phyloP scores from a whole-genome alignment of 2,888 invertebrate species.

The Halictus ligatus region DNA sequence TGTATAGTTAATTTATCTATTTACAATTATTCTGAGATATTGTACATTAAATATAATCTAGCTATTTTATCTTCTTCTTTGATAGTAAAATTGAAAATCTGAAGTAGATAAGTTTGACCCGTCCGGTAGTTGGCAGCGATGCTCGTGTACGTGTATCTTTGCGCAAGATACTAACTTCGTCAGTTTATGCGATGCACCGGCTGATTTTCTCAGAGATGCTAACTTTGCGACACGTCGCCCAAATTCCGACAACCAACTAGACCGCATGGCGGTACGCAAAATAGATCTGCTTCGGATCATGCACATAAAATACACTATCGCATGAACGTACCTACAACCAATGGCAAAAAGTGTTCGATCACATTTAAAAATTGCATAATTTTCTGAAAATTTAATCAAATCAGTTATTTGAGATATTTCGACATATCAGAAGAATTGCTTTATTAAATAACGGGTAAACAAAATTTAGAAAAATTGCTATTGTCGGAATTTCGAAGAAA shows the following conservation, averaged over 20 bases:
- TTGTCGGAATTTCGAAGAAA: too few species aligned
- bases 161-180: neutral
- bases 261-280: constrained; percentile 15
- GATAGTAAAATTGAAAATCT: neutral
- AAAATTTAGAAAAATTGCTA: too few species aligned
- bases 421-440: too few species aligned
- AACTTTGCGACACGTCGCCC: constrained; percentile 8
- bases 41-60: too few species aligned
- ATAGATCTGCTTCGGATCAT: neutral
- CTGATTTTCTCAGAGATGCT: constrained; percentile 10
- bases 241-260: constrained; percentile 14
- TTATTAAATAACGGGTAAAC: too few species aligned
- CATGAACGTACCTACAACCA: too few species aligned
- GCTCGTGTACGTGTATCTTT: neutral
- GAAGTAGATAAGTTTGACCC: neutral
- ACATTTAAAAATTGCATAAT: too few species aligned
- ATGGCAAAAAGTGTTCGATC: too few species aligned
- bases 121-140: neutral
- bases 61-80: neutral
- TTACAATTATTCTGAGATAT: too few species aligned
- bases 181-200: neutral
- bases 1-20: too few species aligned
- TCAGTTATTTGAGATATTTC: too few species aligned
- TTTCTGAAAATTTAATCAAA: too few species aligned
- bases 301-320: neutral